These are phyloP conservation scores for Odontophorus gujanensis DNA, from an alignment of 2,113 vertebrate genomes.

Conservation along the genomic window DNA sequence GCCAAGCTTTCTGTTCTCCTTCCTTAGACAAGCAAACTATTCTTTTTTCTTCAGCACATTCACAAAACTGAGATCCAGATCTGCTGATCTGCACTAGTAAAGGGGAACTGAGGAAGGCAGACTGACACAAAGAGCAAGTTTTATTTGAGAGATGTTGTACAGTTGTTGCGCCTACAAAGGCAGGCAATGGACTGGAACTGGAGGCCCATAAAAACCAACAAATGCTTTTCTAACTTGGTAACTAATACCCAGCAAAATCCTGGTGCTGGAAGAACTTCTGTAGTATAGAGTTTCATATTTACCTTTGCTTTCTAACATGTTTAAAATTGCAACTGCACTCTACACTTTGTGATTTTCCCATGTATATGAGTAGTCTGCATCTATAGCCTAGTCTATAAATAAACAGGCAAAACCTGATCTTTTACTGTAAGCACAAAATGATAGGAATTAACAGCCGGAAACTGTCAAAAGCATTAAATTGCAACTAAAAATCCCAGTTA, in stretches of 20 bases:
- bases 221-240: neutral
- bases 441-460: neutral
- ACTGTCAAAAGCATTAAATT: neutral
- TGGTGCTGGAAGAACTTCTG: neutral
- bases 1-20: neutral
- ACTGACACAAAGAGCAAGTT: neutral
- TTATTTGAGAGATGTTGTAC: neutral
- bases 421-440: neutral
- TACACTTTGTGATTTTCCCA: neutral
- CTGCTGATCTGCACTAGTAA: neutral
- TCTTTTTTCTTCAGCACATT: neutral
- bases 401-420: neutral
- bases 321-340: neutral
- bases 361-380: rapidly evolving
- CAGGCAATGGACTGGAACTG: neutral
- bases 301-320: neutral
- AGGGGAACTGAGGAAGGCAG: neutral
- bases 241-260: neutral
- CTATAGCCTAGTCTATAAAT: neutral
- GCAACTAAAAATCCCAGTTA: neutral
- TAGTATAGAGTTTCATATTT: neutral
- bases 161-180: neutral
- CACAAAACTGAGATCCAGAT: neutral
- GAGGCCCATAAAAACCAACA: neutral
- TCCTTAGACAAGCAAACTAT: neutral